Conservation (phyloP, 2,113 vertebrate genomes). For the Dipodomys spectabilis region DNA sequence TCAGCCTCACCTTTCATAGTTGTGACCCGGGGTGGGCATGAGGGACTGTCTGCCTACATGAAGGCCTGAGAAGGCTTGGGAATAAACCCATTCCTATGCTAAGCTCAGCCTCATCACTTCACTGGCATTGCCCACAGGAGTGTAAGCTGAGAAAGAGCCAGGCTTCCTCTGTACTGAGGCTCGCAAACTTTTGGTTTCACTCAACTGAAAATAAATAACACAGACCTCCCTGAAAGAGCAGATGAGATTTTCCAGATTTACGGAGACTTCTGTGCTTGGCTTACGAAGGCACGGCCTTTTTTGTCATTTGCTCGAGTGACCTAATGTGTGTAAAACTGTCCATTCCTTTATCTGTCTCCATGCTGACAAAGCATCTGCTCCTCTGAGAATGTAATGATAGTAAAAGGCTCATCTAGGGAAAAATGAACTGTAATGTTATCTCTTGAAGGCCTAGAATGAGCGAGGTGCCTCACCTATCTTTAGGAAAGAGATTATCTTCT, state of each 20-base stretch:
- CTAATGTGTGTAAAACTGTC: not conserved
- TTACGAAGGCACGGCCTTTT: not conserved
- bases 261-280: slow-evolving; percentile 18
- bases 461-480: not conserved
- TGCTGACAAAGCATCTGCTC: not conserved
- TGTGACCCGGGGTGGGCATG: not conserved
- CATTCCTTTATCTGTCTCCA: not conserved
- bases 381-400: not conserved
- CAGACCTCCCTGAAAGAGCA: accelerated
- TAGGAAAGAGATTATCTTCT: not conserved
- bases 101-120: too few species aligned
- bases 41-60: not conserved
- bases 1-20: not conserved
- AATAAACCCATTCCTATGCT: too few species aligned
- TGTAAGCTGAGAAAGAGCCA: not conserved
- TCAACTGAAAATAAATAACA: not conserved
- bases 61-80: not conserved
- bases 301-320: slow-evolving; percentile 25
- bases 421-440: not conserved
- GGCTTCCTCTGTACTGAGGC: not conserved
- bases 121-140: not conserved
- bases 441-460: not conserved
- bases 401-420: not conserved
- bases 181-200: slow-evolving; percentile 7
- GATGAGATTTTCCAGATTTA: not conserved